Percentiles rank a stretch among this genome's conserved stretches.
phyloP scores from a whole-genome alignment of 2,797 vertebrate species.

The Rallus crepitans region DNA sequence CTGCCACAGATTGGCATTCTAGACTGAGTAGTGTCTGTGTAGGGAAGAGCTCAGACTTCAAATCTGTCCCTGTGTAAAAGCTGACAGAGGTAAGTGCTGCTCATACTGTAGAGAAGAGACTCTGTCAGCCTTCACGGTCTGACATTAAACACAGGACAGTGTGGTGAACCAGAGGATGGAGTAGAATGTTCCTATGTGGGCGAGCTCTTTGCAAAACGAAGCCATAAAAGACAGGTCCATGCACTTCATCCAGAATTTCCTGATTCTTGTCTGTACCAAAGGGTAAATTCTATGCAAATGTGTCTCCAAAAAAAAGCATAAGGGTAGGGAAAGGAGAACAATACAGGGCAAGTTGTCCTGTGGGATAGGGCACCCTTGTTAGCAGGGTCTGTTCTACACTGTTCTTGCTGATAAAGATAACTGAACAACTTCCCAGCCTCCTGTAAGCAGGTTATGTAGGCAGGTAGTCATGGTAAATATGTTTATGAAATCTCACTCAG shows the following conservation, averaged over 20 bases:
- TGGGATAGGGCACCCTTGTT: not conserved
- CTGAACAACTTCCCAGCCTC: not conserved
- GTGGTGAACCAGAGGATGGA: not conserved
- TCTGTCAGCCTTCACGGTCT: not conserved
- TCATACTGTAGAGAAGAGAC: not conserved
- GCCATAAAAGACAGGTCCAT: not conserved
- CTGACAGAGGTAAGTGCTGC: not conserved
- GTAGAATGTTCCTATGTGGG: not conserved
- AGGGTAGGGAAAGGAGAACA: not conserved
- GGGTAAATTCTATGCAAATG: not conserved
- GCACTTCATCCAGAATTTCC: not conserved
- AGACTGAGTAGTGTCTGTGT: not conserved
- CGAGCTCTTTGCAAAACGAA: not conserved
- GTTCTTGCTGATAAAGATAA: not conserved
- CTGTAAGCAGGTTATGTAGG: not conserved
- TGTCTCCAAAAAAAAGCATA: not conserved
- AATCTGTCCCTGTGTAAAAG: not conserved
- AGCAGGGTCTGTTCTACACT: not conserved
- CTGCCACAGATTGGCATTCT: not conserved
- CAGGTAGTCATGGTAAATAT: not conserved
- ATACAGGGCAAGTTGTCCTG: not conserved
- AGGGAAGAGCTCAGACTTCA: not conserved
- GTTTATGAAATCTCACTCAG: not conserved
- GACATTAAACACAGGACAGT: not conserved
- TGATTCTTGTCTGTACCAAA: not conserved